Base-by-base conservation (phyloP, 2,797 vertebrate genomes). In the Xerus rutilus region DNA sequence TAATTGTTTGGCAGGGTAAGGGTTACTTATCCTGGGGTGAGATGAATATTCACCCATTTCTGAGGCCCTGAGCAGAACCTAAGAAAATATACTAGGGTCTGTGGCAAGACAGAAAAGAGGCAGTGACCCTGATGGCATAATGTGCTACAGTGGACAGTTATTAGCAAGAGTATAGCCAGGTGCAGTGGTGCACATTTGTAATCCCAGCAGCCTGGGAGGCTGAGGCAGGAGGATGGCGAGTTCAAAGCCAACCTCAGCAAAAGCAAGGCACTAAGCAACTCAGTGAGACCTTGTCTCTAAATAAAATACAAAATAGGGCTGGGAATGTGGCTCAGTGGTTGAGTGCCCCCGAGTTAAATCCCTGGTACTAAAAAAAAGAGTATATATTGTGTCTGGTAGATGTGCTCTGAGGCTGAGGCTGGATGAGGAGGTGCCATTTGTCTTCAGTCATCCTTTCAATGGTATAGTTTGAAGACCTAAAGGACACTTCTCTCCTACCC, bases 1-100 rank as follows among this genome's bases (percentile, higher is more conserved):
- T 59, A 86, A 92, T 59, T 77, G 76, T 43, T 91, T 47, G 35
- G 43, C 49, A 90, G 32, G 72, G 39, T 95, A 90, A 89, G 2
- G 21, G 32, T 89, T 89, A 81, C 17, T 52, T 59, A 47, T 32
- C 12, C 32, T 39, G 11, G 21, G 7, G 30, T 78, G 13, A 76
- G 64, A 35, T 20, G 32, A 91, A 79, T 43, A 52, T 43, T 54
- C 20, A 35, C 39, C 43, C 69, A 73, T 47, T 82, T 86, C 57
- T 32, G 11, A 18, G 15, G 47, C 72, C 32, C 82, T 88, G 43
- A 77, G 25, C 65, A 62, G 73, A 92, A 93, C 79, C 84, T 77
- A 70, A 79, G 84, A 77, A 87, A 76, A 69, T 49, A 74, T 3
- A 52, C 7, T 54, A n/a, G 47, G 10, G 45, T n/a, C 39, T 45